Percentiles rank a stretch among this genome's conserved stretches.
Conservation (phyloP, 2,888 invertebrate genomes). For the Lasioglossum calceatum region DNA sequence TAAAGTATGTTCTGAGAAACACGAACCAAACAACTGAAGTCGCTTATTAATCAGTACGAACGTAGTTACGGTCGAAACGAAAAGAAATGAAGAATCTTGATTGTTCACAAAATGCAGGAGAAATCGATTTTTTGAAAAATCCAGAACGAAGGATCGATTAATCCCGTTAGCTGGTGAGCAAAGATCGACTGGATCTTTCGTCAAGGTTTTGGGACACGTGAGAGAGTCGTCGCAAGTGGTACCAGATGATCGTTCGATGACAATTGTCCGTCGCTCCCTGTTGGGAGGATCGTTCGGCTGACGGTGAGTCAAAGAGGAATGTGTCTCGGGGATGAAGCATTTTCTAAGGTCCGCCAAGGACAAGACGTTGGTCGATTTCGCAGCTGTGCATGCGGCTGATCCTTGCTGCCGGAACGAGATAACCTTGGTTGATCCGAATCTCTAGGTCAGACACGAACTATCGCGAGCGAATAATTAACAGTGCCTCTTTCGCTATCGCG, state of each 20-base stretch:
- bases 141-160: not conserved
- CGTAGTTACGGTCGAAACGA: too few relatives aligned
- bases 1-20: too few relatives aligned
- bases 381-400: conserved; percentile 28
- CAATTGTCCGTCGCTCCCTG: not conserved
- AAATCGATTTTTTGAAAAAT: too few relatives aligned
- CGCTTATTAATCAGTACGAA: too few relatives aligned
- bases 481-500: not conserved
- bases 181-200: not conserved
- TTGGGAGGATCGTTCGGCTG: conserved; percentile 37
- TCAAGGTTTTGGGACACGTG: conserved; percentile 28
- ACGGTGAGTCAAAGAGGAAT: conserved; percentile 44
- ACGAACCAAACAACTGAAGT: too few relatives aligned
- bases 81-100: too few relatives aligned
- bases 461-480: conserved; percentile 33
- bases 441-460: conserved; percentile 33
- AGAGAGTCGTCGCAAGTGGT: conserved; percentile 32
- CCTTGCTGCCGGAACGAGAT: conserved; percentile 35
- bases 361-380: conserved; percentile 48
- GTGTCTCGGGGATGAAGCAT: not conserved
- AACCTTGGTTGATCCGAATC: conserved; percentile 45
- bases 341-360: conserved; percentile 44
- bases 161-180: not conserved
- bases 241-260: not conserved
- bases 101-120: too few relatives aligned